phyloP scores from a whole-genome alignment of 2,113 vertebrate genomes.

The Gambusia holbrooki region DNA sequence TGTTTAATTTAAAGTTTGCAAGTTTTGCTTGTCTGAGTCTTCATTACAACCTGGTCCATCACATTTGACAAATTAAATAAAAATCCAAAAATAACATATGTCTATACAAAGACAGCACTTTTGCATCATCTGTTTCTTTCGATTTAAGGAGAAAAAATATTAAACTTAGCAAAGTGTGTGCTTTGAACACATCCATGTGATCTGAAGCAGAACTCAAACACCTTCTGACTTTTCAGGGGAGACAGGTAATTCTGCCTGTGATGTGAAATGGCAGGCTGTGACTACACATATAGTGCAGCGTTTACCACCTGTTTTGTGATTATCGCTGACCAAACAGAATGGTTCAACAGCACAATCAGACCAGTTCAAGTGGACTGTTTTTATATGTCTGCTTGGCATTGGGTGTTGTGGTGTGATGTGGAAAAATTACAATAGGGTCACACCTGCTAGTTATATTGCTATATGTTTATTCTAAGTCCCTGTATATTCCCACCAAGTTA shows the following conservation, averaged over 20 bases:
- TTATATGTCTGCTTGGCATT: constrained; percentile 23
- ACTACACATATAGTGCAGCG: constrained; percentile 48
- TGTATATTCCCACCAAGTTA: no score
- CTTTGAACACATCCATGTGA: constrained; percentile 10
- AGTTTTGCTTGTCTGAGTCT: no score
- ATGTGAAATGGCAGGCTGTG: constrained; percentile 45
- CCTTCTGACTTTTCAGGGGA: constrained; percentile 24
- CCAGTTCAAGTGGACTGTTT: constrained; percentile 56
- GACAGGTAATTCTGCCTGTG: constrained; percentile 32
- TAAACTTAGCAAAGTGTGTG: constrained; percentile 25
- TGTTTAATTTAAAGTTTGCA: no score
- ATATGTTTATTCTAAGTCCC: no score
- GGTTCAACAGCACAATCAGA: constrained; percentile 58
- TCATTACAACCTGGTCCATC: no score
- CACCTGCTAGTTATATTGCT: no score
- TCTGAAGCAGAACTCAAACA: constrained; percentile 17
- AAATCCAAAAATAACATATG: neutral
- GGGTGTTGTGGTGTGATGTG: constrained; percentile 16
- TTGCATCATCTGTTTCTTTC: neutral
- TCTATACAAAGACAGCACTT: neutral
- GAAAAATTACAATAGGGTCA: no score
- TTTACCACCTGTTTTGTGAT: constrained; percentile 61
- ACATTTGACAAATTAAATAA: no score
- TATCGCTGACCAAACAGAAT: constrained; percentile 56
- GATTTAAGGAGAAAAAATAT: neutral